Conservation (phyloP, 2,113 vertebrate species). For the Nanorana parkeri region DNA sequence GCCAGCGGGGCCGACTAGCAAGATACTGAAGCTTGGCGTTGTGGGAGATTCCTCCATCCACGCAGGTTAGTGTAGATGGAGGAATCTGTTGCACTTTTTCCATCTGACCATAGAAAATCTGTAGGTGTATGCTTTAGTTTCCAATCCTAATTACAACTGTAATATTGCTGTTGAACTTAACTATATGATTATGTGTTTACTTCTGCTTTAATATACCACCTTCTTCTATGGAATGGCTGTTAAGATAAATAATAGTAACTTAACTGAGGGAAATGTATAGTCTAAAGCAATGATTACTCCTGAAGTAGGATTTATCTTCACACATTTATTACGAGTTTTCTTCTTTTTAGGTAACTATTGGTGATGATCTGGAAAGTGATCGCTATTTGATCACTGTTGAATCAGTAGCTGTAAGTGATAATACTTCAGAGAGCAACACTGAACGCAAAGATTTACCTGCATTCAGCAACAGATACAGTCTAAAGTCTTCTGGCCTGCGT, state of each 20-base stretch:
- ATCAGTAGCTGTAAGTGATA: constrained; percentile 60
- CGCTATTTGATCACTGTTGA: constrained; percentile 76
- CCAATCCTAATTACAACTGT: too few relatives aligned
- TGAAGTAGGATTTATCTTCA: not conserved
- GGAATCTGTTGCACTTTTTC: too few relatives aligned
- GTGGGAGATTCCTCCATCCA: too few relatives aligned
- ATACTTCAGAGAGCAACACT: constrained; percentile 4
- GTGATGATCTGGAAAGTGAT: constrained; percentile 77
- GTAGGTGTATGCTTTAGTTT: too few relatives aligned
- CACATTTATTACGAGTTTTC: not conserved
- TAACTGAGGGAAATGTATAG: not conserved
- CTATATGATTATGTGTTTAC: too few relatives aligned
- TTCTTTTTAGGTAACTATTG: constrained; percentile 70
- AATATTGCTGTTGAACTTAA: too few relatives aligned
- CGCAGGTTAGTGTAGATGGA: too few relatives aligned
- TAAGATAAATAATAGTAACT: not conserved
- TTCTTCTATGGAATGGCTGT: not conserved
- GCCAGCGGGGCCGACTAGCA: too few relatives aligned
- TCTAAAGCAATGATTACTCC: not conserved
- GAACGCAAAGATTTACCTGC: constrained; percentile 35
- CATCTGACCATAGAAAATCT: too few relatives aligned
- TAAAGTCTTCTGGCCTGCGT: constrained; percentile 54
- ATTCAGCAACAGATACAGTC: constrained; percentile 22
- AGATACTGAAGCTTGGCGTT: too few relatives aligned
- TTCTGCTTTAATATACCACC: not conserved